Base-by-base conservation (phyloP, 1,140 invertebrate genomes). In the Ooceraea biroi region DNA sequence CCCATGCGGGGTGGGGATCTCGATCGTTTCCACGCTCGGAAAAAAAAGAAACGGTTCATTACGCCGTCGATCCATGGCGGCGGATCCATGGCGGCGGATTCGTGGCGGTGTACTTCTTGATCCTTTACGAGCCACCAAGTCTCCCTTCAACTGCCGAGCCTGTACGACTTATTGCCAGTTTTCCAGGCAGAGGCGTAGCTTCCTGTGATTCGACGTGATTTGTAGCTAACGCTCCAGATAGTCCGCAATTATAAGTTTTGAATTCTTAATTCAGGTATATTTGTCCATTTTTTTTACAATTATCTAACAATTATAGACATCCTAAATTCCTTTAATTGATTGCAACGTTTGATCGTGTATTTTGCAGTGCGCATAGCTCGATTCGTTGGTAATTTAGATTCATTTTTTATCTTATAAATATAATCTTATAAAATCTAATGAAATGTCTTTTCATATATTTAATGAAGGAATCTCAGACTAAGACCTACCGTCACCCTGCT, bases 81-180 rank as follows among this genome's bases (percentile, higher is more conserved):
- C 55, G 55, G 36, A 36, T 7, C 7, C 36, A 7, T 7, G 36
- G 19, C 48, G 48, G 48, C 48, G 61, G 50, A 69, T 69, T 19
- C 44, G 46, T 57, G 58, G n/a, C n/a, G n/a, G n/a, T n/a, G n/a
- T n/a, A n/a, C 41, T 60, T 48, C 71, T 88, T 71, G 71, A 88
- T 88, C 87, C 88, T 88, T 85, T 80, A 88, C 76, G 83, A 58
- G 27, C 71, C 30, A 27, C 7, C 19, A 57, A 82, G 22, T 50
- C 61, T 12, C 44, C 48, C 36, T 55, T 19, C 73, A 84, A 71
- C 46, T 69, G 27, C 12, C n/a, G 19, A 63, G 7, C 52, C 8
- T 57, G 22, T 11, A n/a, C 76, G 58, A 85, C 57, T 82, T 73
- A 85, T 85, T 77, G 71, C 69, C 36, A 58, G 36, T 55, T 61